phyloP scores from a whole-genome alignment of 2,888 invertebrate genomes.

The Drosophila heteroneura region DNA sequence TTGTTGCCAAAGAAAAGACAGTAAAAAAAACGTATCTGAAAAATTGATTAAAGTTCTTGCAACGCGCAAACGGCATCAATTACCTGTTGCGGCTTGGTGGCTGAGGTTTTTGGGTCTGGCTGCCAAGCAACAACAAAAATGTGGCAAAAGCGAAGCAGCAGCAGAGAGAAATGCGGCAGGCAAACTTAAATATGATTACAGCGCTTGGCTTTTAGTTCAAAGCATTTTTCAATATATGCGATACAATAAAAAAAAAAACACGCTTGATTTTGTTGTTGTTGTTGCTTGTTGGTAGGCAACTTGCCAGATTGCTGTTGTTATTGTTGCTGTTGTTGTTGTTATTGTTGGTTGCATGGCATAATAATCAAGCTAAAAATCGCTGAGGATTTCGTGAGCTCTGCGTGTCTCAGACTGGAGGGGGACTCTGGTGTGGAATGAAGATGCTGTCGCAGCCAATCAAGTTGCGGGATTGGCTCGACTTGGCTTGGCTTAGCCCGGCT shows the following conservation, averaged over 20 bases:
- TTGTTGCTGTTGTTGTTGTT: conserved; percentile 1
- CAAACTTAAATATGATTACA: conserved; percentile 74
- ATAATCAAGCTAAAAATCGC: conserved; percentile 43
- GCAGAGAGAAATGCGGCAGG: conserved; percentile 24
- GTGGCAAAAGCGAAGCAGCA: conserved; percentile 25
- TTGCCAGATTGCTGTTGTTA: conserved; percentile 16
- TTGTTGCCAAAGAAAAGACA: conserved; percentile 35
- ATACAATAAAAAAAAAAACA: conserved; percentile 31
- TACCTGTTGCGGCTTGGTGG: conserved; percentile 65
- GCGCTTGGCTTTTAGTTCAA: conserved; percentile 70
- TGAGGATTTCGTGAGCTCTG: conserved; percentile 40
- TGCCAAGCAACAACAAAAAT: conserved; percentile 32
- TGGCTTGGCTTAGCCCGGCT: not conserved
- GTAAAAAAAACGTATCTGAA: conserved; percentile 58
- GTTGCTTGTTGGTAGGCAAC: conserved; percentile 19
- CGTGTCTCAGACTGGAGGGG: conserved; percentile 5
- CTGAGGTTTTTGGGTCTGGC: conserved; percentile 32
- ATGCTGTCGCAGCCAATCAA: conserved; percentile 18
- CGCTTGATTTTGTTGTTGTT: conserved; percentile 18
- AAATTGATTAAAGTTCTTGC: conserved; percentile 75
- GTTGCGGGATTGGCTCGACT: conserved; percentile 13
- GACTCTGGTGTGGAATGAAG: not conserved
- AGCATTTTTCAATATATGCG: conserved; percentile 69
- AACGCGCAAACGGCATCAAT: conserved; percentile 71
- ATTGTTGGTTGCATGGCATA: conserved; percentile 48